Base-by-base conservation (phyloP, 1,140 invertebrate species). In the Globodera ellingtonae region DNA sequence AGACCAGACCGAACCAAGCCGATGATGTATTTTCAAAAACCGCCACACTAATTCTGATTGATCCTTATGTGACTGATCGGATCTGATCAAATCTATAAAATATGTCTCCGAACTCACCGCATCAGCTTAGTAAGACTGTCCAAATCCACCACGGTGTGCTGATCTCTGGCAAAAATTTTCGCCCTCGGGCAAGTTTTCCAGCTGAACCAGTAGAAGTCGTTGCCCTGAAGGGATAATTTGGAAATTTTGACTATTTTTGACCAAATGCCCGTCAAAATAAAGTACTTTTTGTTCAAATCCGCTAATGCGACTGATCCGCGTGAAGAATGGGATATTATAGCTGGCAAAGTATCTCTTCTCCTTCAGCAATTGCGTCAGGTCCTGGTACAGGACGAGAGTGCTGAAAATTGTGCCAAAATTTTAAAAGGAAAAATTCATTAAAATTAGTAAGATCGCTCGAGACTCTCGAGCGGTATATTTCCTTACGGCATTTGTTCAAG, bases 281-380 rank as follows among this genome's bases (percentile, higher is more conserved):
- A 71, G 24, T 24, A 24, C 86, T 72, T 89, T 84, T n/a, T 71
- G 77, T 48, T 82, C 78, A 70, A 91, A 84, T 15, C 92, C 92
- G 86, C 92, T 92, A n/a, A 91, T 88, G 87, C 92, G 89, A 89
- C 91, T 91, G 87, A 93, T 92, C 81, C 93, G 92, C 76, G 92
- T 83, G 87, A 93, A 94, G 86, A 93, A 93, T 56, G 95, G 94
- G 81, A 93, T 90, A 83, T 95, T 95, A 86, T 94, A 94, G 72
- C 92, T 93, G 72, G 93, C 92, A 92, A 94, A 94, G 84, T 94
- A 95, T 0, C 92, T 91, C 76, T 92, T 92, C 48, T 92, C 90
- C 3, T 91, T 86, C 44, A 97, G 91, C 0, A 91, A 89, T 70
- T 92, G 89, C 0, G 94, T 94, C 48, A 93, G 90, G 90, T 97